These are phyloP conservation scores for Stictonetta naevosa DNA, from an alignment of 2,113 vertebrate species.

Conservation along the genomic window DNA sequence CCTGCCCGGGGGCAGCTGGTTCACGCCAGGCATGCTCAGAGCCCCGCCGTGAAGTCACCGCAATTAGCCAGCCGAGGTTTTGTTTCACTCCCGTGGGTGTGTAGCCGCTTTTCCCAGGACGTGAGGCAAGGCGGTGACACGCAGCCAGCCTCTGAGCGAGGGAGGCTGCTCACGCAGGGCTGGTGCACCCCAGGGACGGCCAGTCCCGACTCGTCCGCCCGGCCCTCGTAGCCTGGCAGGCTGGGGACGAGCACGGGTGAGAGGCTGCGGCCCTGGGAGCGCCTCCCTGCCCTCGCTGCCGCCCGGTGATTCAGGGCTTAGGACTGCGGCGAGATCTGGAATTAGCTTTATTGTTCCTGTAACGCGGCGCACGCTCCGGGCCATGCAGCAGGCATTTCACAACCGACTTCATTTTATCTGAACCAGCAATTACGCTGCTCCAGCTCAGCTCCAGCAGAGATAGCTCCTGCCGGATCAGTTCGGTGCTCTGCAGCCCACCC, in stretches of 20 bases:
- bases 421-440: constrained; percentile 45
- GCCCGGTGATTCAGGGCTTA: constrained; percentile 62
- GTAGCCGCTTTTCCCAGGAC: constrained; percentile 43
- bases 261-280: neutral
- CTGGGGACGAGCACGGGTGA: neutral
- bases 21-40: constrained; percentile 12
- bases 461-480: neutral
- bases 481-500: neutral
- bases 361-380: neutral
- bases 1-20: neutral
- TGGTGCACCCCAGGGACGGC: neutral
- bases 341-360: constrained; percentile 59
- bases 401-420: constrained; percentile 44
- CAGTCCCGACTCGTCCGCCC: neutral
- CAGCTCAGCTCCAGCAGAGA: neutral
- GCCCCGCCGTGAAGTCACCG: neutral
- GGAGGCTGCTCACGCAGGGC: neutral
- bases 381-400: constrained; percentile 22
- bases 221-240: neutral
- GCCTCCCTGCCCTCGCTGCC: constrained; percentile 17
- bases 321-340: constrained; percentile 47
- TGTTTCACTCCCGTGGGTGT: constrained; percentile 1
- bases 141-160: neutral
- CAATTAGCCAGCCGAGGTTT: neutral
- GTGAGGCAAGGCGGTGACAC: neutral